Percentiles rank a stretch among this genome's conserved stretches.
These are phyloP conservation scores for Leptopilina myrica DNA, from an alignment of 2,888 invertebrate species.

Conservation along the genomic window DNA sequence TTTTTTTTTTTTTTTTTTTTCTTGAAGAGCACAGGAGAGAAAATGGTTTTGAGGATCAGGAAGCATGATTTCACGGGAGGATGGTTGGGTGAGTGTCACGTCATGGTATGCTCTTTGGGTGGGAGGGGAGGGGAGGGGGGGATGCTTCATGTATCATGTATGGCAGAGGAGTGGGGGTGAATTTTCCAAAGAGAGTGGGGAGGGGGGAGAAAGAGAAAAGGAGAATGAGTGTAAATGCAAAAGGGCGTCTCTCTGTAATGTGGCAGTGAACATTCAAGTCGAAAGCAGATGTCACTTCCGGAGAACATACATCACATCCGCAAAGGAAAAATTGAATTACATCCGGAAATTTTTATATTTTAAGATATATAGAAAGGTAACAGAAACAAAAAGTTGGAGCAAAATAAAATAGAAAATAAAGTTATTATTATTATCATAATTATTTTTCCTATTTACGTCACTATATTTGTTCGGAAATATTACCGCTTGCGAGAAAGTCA, in stretches of 20 bases:
- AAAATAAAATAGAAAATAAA: not conserved
- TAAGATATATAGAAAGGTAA: not conserved
- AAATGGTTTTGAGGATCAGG: slow-evolving; percentile 61
- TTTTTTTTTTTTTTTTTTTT: not conserved
- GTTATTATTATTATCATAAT: too few species aligned
- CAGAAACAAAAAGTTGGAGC: not conserved
- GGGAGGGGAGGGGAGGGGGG: not conserved
- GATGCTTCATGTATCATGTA: slow-evolving; percentile 70
- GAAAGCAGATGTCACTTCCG: slow-evolving; percentile 65
- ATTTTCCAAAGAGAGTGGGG: slow-evolving; percentile 49
- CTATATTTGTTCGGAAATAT: too few species aligned
- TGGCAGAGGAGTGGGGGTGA: slow-evolving; percentile 50
- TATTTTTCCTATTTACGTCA: too few species aligned
- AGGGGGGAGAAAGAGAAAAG: slow-evolving; percentile 54
- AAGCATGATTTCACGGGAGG: slow-evolving; percentile 74
- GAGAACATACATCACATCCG: slow-evolving; percentile 19
- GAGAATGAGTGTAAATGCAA: slow-evolving; percentile 60
- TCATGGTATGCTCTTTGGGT: slow-evolving; percentile 60
- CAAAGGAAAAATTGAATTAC: slow-evolving; percentile 10
- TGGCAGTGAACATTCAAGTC: slow-evolving; percentile 61
- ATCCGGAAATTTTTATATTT: not conserved
- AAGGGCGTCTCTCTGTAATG: slow-evolving; percentile 57
- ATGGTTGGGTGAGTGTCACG: slow-evolving; percentile 71
- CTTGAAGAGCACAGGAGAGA: slow-evolving; percentile 14
- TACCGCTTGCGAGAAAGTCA: too few species aligned